phyloP scores from a whole-genome alignment of 2,888 invertebrate species.

The Oligia strigilis region DNA sequence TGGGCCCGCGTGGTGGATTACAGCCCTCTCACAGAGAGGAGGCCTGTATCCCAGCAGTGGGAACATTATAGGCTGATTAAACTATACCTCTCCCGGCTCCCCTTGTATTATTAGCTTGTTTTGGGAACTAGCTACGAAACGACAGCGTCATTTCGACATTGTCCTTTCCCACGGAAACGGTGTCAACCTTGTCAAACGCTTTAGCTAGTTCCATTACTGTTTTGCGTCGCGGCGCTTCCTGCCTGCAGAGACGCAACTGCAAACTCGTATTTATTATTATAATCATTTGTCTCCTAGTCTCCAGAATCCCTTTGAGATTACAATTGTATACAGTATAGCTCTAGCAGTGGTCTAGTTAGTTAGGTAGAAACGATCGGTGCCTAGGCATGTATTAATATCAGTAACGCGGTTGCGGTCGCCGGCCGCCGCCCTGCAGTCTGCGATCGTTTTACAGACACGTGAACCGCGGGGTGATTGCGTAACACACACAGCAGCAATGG shows the following conservation, averaged over 20 bases:
- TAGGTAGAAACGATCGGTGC: slow-evolving; percentile 12
- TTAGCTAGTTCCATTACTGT: neutral
- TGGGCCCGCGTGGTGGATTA: too few species aligned
- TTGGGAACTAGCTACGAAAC: too few species aligned
- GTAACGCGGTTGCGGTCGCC: slow-evolving; percentile 71
- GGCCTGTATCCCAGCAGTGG: too few species aligned
- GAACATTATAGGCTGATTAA: too few species aligned
- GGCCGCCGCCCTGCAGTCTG: slow-evolving; percentile 76
- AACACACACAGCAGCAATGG: neutral
- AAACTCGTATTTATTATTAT: neutral
- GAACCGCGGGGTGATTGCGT: slow-evolving; percentile 8
- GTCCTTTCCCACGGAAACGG: neutral
- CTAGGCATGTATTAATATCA: slow-evolving; percentile 36
- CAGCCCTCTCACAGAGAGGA: too few species aligned
- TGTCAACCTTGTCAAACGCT: neutral
- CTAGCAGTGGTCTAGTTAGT: slow-evolving; percentile 12
- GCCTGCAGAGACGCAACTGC: neutral
- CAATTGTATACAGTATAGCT: neutral
- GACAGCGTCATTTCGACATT: neutral
- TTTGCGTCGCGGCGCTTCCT: neutral
- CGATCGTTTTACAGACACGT: slow-evolving; percentile 75
- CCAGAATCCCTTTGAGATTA: neutral
- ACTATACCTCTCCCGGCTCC: too few species aligned
- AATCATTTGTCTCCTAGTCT: neutral
- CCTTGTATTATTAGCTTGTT: too few species aligned